Percentiles rank a stretch among this genome's conserved stretches.
Evolutionary conservation across 2,888 invertebrate species (phyloP).

Genomic region (Drosophila planitibia): DNA sequence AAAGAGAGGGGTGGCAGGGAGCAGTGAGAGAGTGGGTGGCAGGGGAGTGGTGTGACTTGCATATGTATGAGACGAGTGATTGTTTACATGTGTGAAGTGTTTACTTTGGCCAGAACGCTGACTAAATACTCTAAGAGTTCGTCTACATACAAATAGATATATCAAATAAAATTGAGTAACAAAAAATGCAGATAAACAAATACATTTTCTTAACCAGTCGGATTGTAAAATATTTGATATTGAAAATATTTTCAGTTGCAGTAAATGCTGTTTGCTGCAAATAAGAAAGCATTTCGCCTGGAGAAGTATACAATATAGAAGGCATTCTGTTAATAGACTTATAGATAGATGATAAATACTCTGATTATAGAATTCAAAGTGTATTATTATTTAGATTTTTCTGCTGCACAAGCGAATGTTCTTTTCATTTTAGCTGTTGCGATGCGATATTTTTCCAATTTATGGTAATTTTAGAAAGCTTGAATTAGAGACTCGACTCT

Average conservation of each 20-base stretch:
- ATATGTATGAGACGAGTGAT: conserved; percentile 41
- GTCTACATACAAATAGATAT: neutral
- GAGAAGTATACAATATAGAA: neutral
- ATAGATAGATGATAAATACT: no score
- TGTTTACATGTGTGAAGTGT: conserved; percentile 15
- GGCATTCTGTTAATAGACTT: no score
- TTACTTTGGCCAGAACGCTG: neutral
- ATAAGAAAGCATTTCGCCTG: neutral
- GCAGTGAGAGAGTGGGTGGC: neutral
- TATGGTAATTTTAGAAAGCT: fast-evolving
- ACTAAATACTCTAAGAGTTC: conserved; percentile 15
- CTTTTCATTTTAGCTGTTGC: neutral
- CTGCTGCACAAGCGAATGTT: neutral
- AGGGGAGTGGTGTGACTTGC: conserved; percentile 20
- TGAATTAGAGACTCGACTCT: neutral
- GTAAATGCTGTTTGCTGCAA: neutral
- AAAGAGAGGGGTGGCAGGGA: neutral
- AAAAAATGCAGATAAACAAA: neutral
- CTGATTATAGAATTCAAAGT: no score
- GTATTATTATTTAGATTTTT: neutral
- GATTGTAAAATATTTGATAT: neutral
- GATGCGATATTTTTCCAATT: neutral
- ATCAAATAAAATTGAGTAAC: neutral
- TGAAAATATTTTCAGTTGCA: neutral
- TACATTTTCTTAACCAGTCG: neutral